Conservation (phyloP, 2,888 invertebrate species). For the Ochlodes sylvanus region DNA sequence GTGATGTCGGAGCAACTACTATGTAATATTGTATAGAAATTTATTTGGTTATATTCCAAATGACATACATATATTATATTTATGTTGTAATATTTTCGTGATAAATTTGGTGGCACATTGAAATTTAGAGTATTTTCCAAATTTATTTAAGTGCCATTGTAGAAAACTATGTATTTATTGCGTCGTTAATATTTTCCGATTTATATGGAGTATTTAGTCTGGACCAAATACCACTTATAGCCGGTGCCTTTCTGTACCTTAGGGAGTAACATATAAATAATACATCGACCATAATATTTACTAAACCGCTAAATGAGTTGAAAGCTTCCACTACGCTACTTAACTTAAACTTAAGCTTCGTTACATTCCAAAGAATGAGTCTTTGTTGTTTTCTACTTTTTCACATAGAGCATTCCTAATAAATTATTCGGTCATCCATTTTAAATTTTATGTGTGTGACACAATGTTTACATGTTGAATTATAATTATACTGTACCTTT, state of each 20-base stretch:
- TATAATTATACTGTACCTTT: constrained; percentile 40
- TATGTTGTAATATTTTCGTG: constrained; percentile 45
- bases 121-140: constrained; percentile 48
- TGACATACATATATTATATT: constrained; percentile 41
- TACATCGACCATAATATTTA: constrained; percentile 54
- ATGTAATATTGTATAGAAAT: constrained; percentile 47
- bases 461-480: constrained; percentile 53
- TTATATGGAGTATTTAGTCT: constrained; percentile 57
- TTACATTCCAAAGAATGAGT: constrained; percentile 81
- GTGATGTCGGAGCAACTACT: constrained; percentile 48
- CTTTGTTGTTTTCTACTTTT: constrained; percentile 64
- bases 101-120: constrained; percentile 50
- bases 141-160: constrained; percentile 58
- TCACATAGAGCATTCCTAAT: constrained; percentile 70
- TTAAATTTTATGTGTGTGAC: constrained; percentile 66
- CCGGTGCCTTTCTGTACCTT: constrained; percentile 74
- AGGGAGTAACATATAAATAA: constrained; percentile 58
- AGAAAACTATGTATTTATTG: constrained; percentile 51
- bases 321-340: constrained; percentile 35
- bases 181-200: constrained; percentile 48
- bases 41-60: constrained; percentile 52
- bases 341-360: constrained; percentile 65
- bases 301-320: constrained; percentile 19
- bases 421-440: constrained; percentile 54
- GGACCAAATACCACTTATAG: constrained; percentile 68